A percentile compares a stretch with the other conserved stretches of the same genome.
Evolutionary conservation across 2,888 invertebrate genomes (phyloP).

Genomic region (Hypselothyrea guttata): DNA sequence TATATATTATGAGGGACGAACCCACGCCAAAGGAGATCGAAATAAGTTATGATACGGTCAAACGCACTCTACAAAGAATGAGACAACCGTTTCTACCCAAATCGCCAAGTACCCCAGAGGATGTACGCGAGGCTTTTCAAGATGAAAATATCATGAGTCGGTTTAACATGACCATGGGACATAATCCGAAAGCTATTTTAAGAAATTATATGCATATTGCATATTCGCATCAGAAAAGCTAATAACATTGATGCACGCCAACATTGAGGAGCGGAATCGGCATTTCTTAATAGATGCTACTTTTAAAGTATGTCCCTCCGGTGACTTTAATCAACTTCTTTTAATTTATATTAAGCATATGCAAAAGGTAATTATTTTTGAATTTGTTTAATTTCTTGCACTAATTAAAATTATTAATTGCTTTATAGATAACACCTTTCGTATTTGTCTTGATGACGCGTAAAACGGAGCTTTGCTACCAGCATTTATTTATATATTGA

Average conservation of each 20-base stretch:
- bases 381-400: not conserved
- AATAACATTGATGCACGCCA: conserved; percentile 11
- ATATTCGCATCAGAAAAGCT: conserved; percentile 6
- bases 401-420: too few species aligned
- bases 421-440: not conserved
- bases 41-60: conserved; percentile 5
- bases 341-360: conserved; percentile 10
- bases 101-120: not conserved
- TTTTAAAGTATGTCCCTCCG: conserved; percentile 9
- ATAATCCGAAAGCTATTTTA: conserved; percentile 3
- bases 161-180: conserved; percentile 3
- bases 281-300: conserved; percentile 12
- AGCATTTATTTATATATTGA: conserved; percentile 12
- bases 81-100: conserved; percentile 6
- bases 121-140: conserved; percentile 2
- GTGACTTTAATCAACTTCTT: conserved; percentile 4
- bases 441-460: conserved; percentile 8
- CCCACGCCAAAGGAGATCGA: conserved; percentile 8
- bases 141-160: conserved; percentile 4
- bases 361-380: conserved; percentile 14
- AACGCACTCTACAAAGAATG: conserved; percentile 10
- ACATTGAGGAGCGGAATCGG: conserved; percentile 6
- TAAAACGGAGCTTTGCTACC: conserved; percentile 19
- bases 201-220: conserved; percentile 9
- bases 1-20: conserved; percentile 1